Evolutionary conservation across 2,888 invertebrate genomes (phyloP).

Genomic region (Cerastis leucographa): DNA sequence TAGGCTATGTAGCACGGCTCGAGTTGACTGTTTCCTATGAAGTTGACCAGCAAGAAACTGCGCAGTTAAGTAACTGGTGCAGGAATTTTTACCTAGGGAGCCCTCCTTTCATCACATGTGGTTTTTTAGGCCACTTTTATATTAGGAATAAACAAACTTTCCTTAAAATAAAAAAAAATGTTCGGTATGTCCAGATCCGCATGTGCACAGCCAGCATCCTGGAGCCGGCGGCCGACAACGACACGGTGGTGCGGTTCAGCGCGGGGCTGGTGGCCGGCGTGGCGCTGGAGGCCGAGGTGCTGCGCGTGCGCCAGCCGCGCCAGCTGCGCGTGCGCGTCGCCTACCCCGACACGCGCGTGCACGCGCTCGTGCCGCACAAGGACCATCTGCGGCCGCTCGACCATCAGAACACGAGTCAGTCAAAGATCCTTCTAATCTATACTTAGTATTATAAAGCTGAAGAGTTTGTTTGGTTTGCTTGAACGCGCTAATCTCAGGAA

Average conservation of each 20-base stretch:
- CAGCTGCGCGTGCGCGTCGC: constrained; percentile 95
- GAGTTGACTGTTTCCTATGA: neutral
- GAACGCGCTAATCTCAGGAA: too few species aligned
- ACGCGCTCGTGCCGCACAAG: constrained; percentile 94
- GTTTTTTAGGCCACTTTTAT: too few species aligned
- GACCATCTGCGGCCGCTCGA: constrained; percentile 94
- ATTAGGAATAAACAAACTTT: neutral
- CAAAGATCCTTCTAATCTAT: too few species aligned
- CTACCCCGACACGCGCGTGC: constrained; percentile 97
- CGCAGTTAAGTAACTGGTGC: neutral
- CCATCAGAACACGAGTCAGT: constrained; percentile 86
- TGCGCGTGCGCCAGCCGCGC: constrained; percentile 93
- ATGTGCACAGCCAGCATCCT: constrained; percentile 95
- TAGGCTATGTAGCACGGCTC: neutral
- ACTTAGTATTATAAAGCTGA: too few species aligned
- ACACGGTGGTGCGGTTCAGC: constrained; percentile 96
- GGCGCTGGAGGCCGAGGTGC: constrained; percentile 96
- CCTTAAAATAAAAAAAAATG: neutral
- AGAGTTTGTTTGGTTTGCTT: too few species aligned
- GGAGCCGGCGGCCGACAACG: constrained; percentile 95
- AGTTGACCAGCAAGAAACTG: neutral
- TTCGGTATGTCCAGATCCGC: constrained; percentile 90
- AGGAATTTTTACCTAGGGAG: too few species aligned
- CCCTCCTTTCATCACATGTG: too few species aligned
- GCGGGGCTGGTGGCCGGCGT: constrained; percentile 97